Conservation (phyloP, 1,140 invertebrate genomes). For the Drosophila oshimai region DNA sequence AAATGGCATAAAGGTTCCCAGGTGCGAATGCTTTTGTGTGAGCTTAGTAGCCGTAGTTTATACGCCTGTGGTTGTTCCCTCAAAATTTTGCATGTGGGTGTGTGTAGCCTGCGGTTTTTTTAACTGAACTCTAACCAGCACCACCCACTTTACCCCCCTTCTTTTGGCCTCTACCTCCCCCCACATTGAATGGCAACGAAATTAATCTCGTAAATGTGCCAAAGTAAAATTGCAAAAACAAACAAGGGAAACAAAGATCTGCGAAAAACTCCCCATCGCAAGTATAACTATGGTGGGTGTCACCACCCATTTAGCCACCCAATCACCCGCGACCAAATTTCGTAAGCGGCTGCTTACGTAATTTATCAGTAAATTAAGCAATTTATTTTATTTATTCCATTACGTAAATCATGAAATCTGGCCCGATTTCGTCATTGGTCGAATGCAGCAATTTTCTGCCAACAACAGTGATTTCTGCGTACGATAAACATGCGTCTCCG, state of each 20-base stretch:
- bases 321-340: conserved; percentile 8
- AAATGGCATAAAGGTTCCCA: no score
- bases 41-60: no score
- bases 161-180: no score
- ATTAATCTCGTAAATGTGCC: conserved; percentile 77
- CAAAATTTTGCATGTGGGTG: background rate
- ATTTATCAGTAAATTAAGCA: no score
- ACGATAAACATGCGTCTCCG: conserved; percentile 64
- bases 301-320: background rate
- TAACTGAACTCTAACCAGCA: conserved; percentile 17
- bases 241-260: conserved; percentile 5
- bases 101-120: conserved; percentile 45
- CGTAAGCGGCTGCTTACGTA: conserved; percentile 62
- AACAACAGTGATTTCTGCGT: conserved; percentile 76
- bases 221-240: conserved; percentile 64
- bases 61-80: no score
- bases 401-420: no score
- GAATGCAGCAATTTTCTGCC: conserved; percentile 50
- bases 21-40: no score
- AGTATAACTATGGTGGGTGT: no score
- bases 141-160: conserved; percentile 13
- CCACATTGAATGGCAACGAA: conserved; percentile 46
- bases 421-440: conserved; percentile 74
- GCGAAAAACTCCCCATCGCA: no score
- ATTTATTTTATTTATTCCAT: no score